Percentiles rank a stretch among this genome's conserved stretches.
phyloP scores from a whole-genome alignment of 1,140 invertebrate genomes.

The Microvelia longipes region DNA sequence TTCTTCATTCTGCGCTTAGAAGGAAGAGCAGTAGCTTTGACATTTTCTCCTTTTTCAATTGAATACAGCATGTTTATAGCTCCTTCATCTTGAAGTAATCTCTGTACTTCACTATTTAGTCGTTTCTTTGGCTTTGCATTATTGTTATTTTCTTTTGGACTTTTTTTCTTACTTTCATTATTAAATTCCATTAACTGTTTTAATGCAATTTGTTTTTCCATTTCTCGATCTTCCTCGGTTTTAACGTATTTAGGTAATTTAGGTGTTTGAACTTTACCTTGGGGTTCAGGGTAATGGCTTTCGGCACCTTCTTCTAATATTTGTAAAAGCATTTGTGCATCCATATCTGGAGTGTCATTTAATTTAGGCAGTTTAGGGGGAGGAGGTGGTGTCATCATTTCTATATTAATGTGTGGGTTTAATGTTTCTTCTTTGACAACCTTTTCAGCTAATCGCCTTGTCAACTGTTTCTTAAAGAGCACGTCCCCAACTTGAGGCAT shows the following conservation, averaged over 20 bases:
- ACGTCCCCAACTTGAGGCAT: slow-evolving; percentile 30
- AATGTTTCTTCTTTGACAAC: slow-evolving; percentile 5
- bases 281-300: slow-evolving; percentile 4
- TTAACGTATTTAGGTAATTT: slow-evolving; percentile 11
- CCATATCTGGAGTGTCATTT: slow-evolving; percentile 19
- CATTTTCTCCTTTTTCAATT: slow-evolving; percentile 35
- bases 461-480: slow-evolving; percentile 34
- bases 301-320: slow-evolving; percentile 36
- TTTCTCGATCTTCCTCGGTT: slow-evolving; percentile 29
- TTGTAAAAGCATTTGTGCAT: slow-evolving; percentile 32
- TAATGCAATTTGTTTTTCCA: slow-evolving; percentile 35
- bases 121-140: slow-evolving; percentile 28
- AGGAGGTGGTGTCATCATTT: slow-evolving; percentile 5
- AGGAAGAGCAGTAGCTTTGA: slow-evolving; percentile 25
- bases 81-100: slow-evolving; percentile 63
- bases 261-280: neutral
- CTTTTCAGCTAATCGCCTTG: slow-evolving; percentile 30
- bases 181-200: slow-evolving; percentile 37
- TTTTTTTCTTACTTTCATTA: slow-evolving; percentile 22
- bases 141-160: slow-evolving; percentile 14
- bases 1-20: slow-evolving; percentile 23
- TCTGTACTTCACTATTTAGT: slow-evolving; percentile 51
- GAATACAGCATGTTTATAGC: slow-evolving; percentile 70
- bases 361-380: neutral
- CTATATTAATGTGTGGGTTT: neutral